Percentiles rank a stretch among this genome's conserved stretches.
Conservation (phyloP, 2,113 vertebrate species). For the Gavia stellata region DNA sequence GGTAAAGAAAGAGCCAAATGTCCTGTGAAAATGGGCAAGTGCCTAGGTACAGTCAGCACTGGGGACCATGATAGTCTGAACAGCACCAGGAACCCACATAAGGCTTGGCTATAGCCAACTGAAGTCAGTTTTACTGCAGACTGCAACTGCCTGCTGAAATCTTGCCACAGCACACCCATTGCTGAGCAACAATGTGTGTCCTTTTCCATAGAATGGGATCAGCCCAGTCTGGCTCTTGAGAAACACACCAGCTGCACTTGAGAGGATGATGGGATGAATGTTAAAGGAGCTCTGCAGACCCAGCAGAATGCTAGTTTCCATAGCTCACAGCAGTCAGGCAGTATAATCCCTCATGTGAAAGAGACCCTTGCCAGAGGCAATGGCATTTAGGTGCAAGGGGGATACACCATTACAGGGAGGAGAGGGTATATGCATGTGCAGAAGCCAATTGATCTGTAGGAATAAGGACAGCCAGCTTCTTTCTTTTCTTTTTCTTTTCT, state of each 20-base stretch:
- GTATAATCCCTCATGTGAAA: background rate
- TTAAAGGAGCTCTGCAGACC: background rate
- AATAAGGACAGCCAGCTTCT: background rate
- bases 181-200: constrained; percentile 50
- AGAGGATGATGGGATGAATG: background rate
- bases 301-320: background rate
- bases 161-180: constrained; percentile 22
- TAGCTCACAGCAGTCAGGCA: constrained; percentile 17
- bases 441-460: background rate
- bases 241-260: constrained; percentile 44
- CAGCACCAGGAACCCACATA: background rate
- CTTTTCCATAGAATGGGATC: constrained; percentile 46
- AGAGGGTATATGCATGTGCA: background rate
- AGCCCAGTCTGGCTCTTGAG: constrained; percentile 37
- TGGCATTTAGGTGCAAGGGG: background rate
- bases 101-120: background rate
- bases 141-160: constrained; percentile 24
- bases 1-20: background rate
- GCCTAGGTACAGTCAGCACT: background rate
- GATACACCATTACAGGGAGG: background rate
- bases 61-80: background rate
- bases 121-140: background rate
- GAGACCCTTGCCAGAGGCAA: constrained; percentile 29
- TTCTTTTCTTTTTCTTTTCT: background rate
- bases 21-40: background rate